These are phyloP conservation scores for Coracias cyanogaster DNA, from an alignment of 2,797 vertebrate species.

Conservation along the genomic window DNA sequence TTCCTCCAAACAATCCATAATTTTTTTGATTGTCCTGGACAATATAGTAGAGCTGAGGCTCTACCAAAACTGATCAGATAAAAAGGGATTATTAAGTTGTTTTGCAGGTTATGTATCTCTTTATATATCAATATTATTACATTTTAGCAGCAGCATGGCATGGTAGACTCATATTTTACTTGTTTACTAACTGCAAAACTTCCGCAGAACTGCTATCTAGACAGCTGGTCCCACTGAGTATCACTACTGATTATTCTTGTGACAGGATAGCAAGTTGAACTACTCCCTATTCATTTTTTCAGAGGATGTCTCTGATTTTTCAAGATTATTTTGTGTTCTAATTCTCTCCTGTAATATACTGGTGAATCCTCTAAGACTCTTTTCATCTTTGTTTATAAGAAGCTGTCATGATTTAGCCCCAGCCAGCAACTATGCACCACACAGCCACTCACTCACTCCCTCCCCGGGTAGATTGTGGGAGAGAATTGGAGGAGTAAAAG, in stretches of 20 bases:
- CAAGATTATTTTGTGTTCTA: not conserved
- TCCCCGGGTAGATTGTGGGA: not conserved
- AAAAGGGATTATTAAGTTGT: not conserved
- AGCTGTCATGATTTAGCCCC: not conserved
- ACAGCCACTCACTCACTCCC: not conserved
- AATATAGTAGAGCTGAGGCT: not conserved
- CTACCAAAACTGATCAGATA: not conserved
- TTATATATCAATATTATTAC: not conserved
- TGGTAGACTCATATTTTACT: not conserved
- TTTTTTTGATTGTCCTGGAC: not conserved
- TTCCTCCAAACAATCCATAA: not conserved
- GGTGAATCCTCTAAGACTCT: not conserved
- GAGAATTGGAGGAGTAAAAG: not conserved
- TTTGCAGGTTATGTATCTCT: not conserved
- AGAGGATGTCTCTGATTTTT: not conserved
- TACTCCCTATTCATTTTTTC: conserved; percentile 2
- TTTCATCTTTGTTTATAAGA: not conserved
- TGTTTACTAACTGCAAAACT: not conserved
- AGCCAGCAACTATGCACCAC: not conserved
- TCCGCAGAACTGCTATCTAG: not conserved
- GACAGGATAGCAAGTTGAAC: not conserved
- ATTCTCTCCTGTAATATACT: not conserved
- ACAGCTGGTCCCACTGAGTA: not conserved
- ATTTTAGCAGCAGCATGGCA: not conserved
- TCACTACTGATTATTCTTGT: not conserved